Conservation (phyloP, 1,140 invertebrate genomes). For the Neuroterus valhalla region DNA sequence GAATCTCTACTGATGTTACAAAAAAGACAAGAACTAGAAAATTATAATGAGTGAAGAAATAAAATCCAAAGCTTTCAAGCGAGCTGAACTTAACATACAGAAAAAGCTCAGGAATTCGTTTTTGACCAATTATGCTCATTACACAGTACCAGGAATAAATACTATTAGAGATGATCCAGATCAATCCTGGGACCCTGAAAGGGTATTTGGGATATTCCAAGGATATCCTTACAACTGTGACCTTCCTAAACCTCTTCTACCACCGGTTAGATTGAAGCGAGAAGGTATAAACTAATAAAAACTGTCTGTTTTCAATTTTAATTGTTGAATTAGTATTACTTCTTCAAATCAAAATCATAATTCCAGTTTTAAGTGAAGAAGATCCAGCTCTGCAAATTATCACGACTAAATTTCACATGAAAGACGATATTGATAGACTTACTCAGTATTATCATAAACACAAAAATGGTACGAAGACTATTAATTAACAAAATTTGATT, state of each 20-base stretch:
- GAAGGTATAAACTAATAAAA: constrained; percentile 47
- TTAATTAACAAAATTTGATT: no score
- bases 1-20: no score
- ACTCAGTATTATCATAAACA: constrained; percentile 55
- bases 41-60: constrained; percentile 14
- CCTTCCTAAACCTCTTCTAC: constrained; percentile 68
- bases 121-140: constrained; percentile 42
- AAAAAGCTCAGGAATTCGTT: constrained; percentile 40
- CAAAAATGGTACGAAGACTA: constrained; percentile 48
- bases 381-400: constrained; percentile 61
- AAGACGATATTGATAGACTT: constrained; percentile 59
- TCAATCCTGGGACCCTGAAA: constrained; percentile 45
- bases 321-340: constrained; percentile 13
- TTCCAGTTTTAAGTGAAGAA: constrained; percentile 50
- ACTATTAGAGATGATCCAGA: constrained; percentile 44
- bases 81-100: constrained; percentile 41
- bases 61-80: constrained; percentile 37
- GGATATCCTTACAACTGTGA: constrained; percentile 65
- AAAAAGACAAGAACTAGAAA: background rate
- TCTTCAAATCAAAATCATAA: constrained; percentile 26
- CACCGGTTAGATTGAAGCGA: constrained; percentile 60
- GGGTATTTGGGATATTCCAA: constrained; percentile 51
- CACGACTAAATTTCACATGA: constrained; percentile 55
- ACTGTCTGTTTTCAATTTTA: constrained; percentile 25
- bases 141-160: constrained; percentile 52